These are phyloP conservation scores for Uropsilus gracilis DNA, from an alignment of 2,113 vertebrate genomes.

Conservation along the genomic window DNA sequence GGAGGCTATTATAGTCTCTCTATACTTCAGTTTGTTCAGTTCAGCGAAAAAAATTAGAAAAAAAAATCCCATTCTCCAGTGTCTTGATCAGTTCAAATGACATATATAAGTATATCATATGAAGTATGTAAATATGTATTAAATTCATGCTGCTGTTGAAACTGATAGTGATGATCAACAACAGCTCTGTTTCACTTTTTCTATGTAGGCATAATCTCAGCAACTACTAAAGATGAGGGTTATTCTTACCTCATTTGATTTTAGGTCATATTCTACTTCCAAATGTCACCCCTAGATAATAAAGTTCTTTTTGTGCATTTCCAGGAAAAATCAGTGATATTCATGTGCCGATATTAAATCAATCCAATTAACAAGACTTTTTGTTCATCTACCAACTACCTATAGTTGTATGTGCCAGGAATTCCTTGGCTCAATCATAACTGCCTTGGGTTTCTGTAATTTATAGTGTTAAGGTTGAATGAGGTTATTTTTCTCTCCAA, in stretches of 20 bases:
- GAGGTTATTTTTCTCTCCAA: neutral
- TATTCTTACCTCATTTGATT: neutral
- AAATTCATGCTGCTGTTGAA: neutral
- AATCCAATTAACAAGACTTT: slow-evolving; percentile 46
- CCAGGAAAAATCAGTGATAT: neutral
- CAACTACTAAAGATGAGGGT: neutral
- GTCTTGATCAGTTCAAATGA: too few relatives aligned
- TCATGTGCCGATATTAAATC: slow-evolving; percentile 1
- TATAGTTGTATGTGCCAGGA: neutral
- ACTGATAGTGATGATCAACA: neutral
- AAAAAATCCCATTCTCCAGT: too few relatives aligned
- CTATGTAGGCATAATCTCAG: neutral
- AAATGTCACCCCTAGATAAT: neutral
- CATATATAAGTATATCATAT: neutral
- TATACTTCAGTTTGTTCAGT: neutral
- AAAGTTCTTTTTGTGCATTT: neutral
- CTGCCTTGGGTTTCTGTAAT: neutral
- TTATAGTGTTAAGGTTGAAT: slow-evolving; percentile 1
- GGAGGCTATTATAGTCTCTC: neutral
- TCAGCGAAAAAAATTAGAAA: neutral
- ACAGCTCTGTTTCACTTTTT: neutral
- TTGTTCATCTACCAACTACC: neutral
- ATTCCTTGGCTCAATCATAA: slow-evolving; percentile 32
- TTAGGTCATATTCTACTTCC: neutral
- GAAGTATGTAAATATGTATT: neutral